Evolutionary conservation across 1,140 invertebrate genomes (phyloP).

Genomic region (Saccostrea glomerata): DNA sequence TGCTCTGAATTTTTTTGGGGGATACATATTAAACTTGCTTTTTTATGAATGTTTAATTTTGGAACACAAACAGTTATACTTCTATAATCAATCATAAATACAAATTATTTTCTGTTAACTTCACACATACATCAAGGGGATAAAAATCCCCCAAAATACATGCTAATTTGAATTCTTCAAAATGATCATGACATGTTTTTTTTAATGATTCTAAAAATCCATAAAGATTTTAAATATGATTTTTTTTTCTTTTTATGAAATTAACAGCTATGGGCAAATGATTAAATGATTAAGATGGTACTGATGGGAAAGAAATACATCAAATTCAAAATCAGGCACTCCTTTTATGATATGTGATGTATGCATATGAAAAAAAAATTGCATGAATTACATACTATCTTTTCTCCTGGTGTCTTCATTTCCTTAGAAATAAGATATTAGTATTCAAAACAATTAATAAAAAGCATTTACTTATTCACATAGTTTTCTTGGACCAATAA

Average conservation of each 20-base stretch:
- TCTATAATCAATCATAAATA: too few relatives aligned
- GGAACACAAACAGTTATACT: too few relatives aligned
- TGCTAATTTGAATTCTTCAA: not conserved
- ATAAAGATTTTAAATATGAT: not conserved
- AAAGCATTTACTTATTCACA: not conserved
- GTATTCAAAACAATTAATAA: not conserved
- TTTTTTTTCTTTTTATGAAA: not conserved
- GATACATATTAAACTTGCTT: too few relatives aligned
- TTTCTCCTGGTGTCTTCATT: not conserved
- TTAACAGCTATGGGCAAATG: not conserved
- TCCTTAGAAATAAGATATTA: conserved; percentile 33
- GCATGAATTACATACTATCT: conserved; percentile 4
- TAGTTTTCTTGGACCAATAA: not conserved
- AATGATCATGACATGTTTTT: not conserved
- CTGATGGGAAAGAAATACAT: not conserved
- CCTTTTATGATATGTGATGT: not conserved
- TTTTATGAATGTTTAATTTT: too few relatives aligned
- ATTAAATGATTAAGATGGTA: conserved; percentile 19
- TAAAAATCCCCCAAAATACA: not conserved
- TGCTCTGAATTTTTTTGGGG: too few relatives aligned
- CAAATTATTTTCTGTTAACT: too few relatives aligned
- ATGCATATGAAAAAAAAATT: not conserved
- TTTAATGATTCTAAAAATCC: not conserved
- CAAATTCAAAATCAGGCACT: conserved; percentile 4
- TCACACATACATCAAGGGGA: not conserved